Conservation (phyloP, 2,888 invertebrate species). For the Coronaproctus castanopsis region DNA sequence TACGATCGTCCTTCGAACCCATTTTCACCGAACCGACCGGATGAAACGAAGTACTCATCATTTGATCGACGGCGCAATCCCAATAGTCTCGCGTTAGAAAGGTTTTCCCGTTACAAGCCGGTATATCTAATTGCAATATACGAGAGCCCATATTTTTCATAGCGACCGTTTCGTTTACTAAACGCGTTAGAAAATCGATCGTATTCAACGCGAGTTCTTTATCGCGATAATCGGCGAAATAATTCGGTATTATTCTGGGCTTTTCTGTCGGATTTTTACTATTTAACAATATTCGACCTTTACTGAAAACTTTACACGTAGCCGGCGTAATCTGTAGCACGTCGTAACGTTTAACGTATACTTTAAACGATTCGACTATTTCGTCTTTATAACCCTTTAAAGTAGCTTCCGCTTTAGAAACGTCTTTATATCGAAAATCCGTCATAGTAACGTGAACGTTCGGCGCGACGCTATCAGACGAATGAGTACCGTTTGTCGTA, state of each 20-base stretch:
- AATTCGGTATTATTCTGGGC: not conserved
- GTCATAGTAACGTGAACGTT: not conserved
- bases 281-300: not conserved
- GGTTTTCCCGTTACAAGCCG: not conserved
- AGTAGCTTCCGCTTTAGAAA: not conserved
- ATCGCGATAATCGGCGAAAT: not conserved
- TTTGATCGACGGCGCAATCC: not conserved
- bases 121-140: not conserved
- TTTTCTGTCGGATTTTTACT: not conserved
- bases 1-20: not conserved
- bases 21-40: not conserved
- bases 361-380: not conserved
- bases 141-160: not conserved
- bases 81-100: not conserved
- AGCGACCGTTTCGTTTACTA: not conserved
- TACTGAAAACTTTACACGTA: not conserved
- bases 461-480: not conserved
- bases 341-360: not conserved
- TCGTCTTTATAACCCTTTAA: not conserved
- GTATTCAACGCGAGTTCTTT: not conserved
- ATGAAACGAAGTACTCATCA: not conserved
- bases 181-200: not conserved
- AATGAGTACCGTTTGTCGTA: too few relatives aligned
- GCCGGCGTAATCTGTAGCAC: not conserved
- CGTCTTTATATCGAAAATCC: not conserved